Evolutionary conservation across 2,113 vertebrate species (phyloP).

Genomic region (Isurus oxyrinchus): DNA sequence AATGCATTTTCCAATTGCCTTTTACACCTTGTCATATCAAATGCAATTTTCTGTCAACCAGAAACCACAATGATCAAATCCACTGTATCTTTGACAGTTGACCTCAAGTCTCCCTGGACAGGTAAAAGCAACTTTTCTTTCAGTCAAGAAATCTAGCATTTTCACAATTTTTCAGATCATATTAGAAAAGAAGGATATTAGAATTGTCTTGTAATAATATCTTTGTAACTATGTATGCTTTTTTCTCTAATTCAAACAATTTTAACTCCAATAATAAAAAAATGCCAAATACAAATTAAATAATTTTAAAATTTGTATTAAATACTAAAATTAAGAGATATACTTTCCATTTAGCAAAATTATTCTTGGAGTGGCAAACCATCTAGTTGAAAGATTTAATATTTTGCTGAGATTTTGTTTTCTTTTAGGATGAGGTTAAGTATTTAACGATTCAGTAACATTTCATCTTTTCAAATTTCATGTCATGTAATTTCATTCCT

Average conservation of each 20-base stretch:
- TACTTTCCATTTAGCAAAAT: neutral
- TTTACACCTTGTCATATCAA: neutral
- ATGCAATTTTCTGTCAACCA: slow-evolving; percentile 1
- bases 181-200: neutral
- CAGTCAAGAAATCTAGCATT: slow-evolving; percentile 7
- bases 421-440: neutral
- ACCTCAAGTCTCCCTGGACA: neutral
- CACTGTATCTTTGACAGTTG: neutral
- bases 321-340: neutral
- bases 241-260: neutral
- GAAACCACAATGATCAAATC: neutral
- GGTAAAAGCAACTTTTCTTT: neutral
- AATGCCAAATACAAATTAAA: neutral
- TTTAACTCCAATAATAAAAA: neutral
- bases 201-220: neutral
- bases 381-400: neutral
- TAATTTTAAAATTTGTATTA: neutral
- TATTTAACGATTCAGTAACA: neutral
- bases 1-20: neutral
- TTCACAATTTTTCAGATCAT: neutral
- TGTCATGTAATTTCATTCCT: neutral
- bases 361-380: neutral
- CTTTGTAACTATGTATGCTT: neutral
- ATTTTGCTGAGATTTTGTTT: neutral
- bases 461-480: neutral